A percentile compares a stretch with the other conserved stretches of the same genome.
Conservation (phyloP, 1,140 invertebrate species). For the Vanessa tameamea region DNA sequence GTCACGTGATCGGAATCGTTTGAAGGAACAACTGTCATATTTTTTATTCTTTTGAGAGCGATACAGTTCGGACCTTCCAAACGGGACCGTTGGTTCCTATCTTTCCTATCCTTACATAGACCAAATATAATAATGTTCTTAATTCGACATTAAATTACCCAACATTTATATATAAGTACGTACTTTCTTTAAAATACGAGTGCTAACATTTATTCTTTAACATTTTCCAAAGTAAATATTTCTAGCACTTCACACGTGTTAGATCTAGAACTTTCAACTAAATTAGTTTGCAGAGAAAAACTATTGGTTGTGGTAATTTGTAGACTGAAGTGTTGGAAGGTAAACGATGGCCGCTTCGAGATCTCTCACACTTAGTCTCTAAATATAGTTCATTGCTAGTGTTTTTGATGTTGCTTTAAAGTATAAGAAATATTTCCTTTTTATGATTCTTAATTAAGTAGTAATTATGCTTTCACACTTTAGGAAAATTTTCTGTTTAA, state of each 20-base stretch:
- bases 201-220: background rate
- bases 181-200: background rate
- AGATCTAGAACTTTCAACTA: conserved; percentile 22
- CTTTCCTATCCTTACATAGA: too few species aligned
- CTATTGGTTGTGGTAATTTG: conserved; percentile 21
- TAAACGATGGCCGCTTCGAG: conserved; percentile 9
- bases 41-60: too few species aligned
- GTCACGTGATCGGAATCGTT: too few species aligned
- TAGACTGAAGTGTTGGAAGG: background rate
- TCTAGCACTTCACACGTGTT: conserved; percentile 23
- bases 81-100: too few species aligned
- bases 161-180: too few species aligned
- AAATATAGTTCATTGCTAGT: background rate
- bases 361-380: background rate
- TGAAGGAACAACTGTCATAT: too few species aligned
- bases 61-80: too few species aligned
- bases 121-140: too few species aligned
- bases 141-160: too few species aligned
- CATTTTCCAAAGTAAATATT: conserved; percentile 15
- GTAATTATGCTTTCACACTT: too few species aligned
- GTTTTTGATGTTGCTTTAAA: background rate
- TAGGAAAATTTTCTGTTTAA: too few species aligned
- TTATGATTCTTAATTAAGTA: too few species aligned
- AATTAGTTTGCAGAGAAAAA: conserved; percentile 41
- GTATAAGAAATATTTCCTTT: background rate